Percentiles rank a stretch among this genome's conserved stretches.
Conservation (phyloP, 2,888 invertebrate species). For the Mythimna vitellina region DNA sequence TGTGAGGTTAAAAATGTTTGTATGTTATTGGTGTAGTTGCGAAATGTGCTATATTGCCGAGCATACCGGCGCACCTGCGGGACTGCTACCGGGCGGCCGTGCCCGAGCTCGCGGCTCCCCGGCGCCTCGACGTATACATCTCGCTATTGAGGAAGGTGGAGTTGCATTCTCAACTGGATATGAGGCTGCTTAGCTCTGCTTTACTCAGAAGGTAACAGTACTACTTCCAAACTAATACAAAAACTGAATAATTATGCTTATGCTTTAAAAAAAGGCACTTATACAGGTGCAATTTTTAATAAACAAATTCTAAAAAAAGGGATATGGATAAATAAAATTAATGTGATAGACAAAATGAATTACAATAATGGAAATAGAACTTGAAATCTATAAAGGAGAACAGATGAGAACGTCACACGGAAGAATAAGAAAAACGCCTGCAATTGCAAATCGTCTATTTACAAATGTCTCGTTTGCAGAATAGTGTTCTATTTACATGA, state of each 20-base stretch:
- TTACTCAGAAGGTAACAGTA: constrained; percentile 89
- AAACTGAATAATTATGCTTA: background rate
- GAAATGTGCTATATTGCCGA: constrained; percentile 77
- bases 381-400: too few relatives aligned
- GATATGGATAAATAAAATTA: background rate
- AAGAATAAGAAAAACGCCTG: background rate
- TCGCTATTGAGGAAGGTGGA: constrained; percentile 92
- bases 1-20: constrained; percentile 6
- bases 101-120: constrained; percentile 87
- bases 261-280: background rate
- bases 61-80: constrained; percentile 90
- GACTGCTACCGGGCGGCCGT: constrained; percentile 91
- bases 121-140: constrained; percentile 90
- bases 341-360: background rate
- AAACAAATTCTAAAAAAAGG: background rate
- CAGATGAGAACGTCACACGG: background rate
- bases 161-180: constrained; percentile 86
- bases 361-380: background rate
- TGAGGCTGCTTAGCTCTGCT: constrained; percentile 89
- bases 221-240: background rate
- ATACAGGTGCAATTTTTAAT: background rate
- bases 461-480: background rate
- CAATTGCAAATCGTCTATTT: too few relatives aligned
- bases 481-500: background rate
- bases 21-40: constrained; percentile 68